Evolutionary conservation across 2,113 vertebrate genomes (phyloP).

Genomic region (Seriola quinqueradiata): DNA sequence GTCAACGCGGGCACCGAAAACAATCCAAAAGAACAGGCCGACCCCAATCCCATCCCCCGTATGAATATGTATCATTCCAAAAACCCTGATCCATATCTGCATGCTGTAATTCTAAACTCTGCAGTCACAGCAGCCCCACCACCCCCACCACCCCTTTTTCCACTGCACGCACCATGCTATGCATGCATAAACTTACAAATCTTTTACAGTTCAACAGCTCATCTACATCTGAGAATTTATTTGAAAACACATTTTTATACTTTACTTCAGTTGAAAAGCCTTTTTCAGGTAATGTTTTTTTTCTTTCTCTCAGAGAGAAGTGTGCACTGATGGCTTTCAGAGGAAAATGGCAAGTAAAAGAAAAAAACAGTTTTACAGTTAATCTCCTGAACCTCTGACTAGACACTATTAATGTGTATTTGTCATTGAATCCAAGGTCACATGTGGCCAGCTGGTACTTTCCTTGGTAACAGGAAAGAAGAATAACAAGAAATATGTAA

Average conservation of each 20-base stretch:
- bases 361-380: neutral
- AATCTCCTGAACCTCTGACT: conserved; percentile 27
- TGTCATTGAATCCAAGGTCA: conserved; percentile 55
- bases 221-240: conserved; percentile 61
- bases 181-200: conserved; percentile 70
- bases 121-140: conserved; percentile 12
- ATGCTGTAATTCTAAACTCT: conserved; percentile 67
- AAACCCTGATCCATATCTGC: conserved; percentile 80
- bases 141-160: conserved; percentile 10
- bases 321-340: conserved; percentile 23
- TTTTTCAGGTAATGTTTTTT: conserved; percentile 23
- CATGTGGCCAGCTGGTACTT: conserved; percentile 31
- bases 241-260: conserved; percentile 29
- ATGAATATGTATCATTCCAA: conserved; percentile 80
- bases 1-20: conserved; percentile 57
- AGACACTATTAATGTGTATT: conserved; percentile 21
- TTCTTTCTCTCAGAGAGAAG: conserved; percentile 21
- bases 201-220: conserved; percentile 53
- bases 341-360: neutral
- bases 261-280: conserved; percentile 32
- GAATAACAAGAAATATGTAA: conserved; percentile 36
- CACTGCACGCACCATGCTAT: conserved; percentile 50
- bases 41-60: conserved; percentile 77
- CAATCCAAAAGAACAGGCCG: conserved; percentile 76
- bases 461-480: conserved; percentile 11